These are phyloP conservation scores for Etheostoma nigrum DNA, from an alignment of 2,797 vertebrate genomes.

Conservation along the genomic window DNA sequence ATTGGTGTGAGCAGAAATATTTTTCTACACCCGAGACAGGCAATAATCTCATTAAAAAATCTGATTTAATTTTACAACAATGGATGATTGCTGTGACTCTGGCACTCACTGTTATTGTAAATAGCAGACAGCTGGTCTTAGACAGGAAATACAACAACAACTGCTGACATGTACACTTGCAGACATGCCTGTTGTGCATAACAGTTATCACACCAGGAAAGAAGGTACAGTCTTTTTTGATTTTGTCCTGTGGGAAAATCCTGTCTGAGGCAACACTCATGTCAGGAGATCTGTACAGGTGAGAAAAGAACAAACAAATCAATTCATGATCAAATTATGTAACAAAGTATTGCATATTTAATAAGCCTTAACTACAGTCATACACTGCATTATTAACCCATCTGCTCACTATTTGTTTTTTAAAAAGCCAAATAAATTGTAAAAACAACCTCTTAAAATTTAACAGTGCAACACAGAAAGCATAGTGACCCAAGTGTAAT, in stretches of 20 bases:
- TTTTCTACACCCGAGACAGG: neutral
- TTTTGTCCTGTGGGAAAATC: neutral
- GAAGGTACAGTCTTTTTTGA: neutral
- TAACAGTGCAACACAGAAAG: neutral
- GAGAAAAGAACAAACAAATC: neutral
- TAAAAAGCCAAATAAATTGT: slow-evolving; percentile 8
- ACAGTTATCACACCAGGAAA: slow-evolving; percentile 6
- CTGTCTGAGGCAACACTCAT: neutral
- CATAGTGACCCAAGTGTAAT: slow-evolving; percentile 10
- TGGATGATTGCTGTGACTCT: neutral
- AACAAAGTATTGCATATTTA: neutral
- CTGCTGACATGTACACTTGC: slow-evolving; percentile 20
- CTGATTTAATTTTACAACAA: neutral
- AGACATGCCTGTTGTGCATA: slow-evolving; percentile 11
- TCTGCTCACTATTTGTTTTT: neutral
- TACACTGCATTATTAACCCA: neutral
- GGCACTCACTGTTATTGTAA: slow-evolving; percentile 45
- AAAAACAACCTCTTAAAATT: neutral
- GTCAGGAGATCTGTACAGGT: slow-evolving; percentile 29
- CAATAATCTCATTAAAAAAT: neutral
- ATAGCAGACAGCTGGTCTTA: neutral
- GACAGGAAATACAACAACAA: slow-evolving; percentile 5
- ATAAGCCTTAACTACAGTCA: neutral
- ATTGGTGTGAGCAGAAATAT: neutral
- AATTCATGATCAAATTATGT: neutral